A percentile compares a stretch with the other conserved stretches of the same genome.
phyloP scores from a whole-genome alignment of 2,113 vertebrate genomes.

The Labeo rohita region DNA sequence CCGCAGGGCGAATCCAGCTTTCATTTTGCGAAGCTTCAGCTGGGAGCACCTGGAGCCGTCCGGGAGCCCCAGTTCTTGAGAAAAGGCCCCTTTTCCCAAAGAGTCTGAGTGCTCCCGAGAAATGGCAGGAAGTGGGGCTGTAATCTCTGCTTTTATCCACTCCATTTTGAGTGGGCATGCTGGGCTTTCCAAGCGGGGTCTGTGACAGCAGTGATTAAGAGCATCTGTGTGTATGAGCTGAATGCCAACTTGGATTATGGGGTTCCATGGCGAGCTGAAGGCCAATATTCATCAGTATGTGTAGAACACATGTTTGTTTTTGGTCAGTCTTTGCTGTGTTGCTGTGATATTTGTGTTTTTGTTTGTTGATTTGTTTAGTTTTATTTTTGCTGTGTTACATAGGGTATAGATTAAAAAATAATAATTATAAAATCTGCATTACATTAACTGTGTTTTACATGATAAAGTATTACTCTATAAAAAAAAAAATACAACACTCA shows the following conservation, averaged over 20 bases:
- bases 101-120: neutral
- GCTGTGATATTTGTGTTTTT: neutral
- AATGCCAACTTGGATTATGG: constrained; percentile 26
- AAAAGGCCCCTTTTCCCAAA: constrained; percentile 3
- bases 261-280: neutral
- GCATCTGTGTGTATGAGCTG: constrained; percentile 44
- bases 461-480: neutral
- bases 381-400: neutral
- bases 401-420: neutral
- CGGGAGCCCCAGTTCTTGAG: neutral
- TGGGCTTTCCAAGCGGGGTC: constrained; percentile 11
- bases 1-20: neutral
- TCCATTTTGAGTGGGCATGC: constrained; percentile 22
- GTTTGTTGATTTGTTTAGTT: neutral
- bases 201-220: constrained; percentile 25
- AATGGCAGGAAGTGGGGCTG: constrained; percentile 17
- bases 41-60: constrained; percentile 26
- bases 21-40: constrained; percentile 21
- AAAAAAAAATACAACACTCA: neutral
- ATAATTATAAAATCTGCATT: neutral
- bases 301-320: constrained; percentile 11
- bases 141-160: constrained; percentile 33
- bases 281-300: neutral
- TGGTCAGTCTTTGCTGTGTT: neutral
- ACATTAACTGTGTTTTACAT: neutral